Evolutionary conservation across 2,888 invertebrate species (phyloP), one percentile per base, ranked within the genome.

Genomic region (Lissocephala sabroskyi): DNA sequence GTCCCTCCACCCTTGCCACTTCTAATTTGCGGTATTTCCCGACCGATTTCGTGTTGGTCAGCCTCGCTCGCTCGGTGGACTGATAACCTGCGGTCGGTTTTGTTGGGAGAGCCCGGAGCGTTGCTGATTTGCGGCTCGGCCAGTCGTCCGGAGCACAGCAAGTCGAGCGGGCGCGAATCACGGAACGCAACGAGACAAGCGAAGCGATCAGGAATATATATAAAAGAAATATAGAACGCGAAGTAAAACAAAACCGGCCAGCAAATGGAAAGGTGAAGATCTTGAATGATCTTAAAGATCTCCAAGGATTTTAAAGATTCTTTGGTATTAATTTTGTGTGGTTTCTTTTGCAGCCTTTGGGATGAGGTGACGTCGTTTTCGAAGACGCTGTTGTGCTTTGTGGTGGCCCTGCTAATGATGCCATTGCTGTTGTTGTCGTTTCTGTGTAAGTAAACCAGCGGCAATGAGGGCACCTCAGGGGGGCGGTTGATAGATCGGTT

Each of bases 391-490:
- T 29, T 76, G 26, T 84, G 79, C 47, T 83, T 84, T 53, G 40
- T 79, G 37, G 63, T 80, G 19, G 82, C 82, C 13, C 62, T 82
- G 45, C 66, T 78, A 45, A 37, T 84, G 49, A 23, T 82, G 44
- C 83, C 83, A 36, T 37, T 82, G 41, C 57, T 83, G 35, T 42
- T 82, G 16, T 44, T 81, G 44, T 80, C 82, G 40, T 83, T 82
- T 54, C 45, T 83, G 23, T 83, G 83, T 84, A 78, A 84, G 84
- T 84, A 70, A 17, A 29, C 17, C 17, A 9, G 4, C 36, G 14
- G 45, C 37, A 46, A 47, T 54, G 42, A 54, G 45, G 36, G 30
- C 18, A 29, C 16, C 19, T 49, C 35, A 40, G 32, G 16, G 16
- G 16, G 16, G 11, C 17, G 32, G 33, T 32, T 44, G 7, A 32